phyloP scores from a whole-genome alignment of 2,888 invertebrate species.

The Calliphora vomitoria region DNA sequence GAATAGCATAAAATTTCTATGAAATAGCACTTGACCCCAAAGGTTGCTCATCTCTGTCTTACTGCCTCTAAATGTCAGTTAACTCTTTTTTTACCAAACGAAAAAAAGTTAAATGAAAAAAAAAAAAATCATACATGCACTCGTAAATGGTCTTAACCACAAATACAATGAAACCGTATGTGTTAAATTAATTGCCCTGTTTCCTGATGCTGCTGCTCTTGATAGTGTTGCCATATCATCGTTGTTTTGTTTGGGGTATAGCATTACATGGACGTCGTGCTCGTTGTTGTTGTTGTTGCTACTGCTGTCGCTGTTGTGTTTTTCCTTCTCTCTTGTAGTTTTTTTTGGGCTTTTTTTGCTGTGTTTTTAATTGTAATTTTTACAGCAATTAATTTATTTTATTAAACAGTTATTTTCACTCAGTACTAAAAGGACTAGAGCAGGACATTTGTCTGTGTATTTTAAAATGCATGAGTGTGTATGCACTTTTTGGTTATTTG shows the following conservation, averaged over 20 bases:
- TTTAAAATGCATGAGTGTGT: slow-evolving; percentile 5
- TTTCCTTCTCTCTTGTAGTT: slow-evolving; percentile 14
- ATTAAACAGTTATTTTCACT: slow-evolving; percentile 74
- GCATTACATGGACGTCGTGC: slow-evolving; percentile 15
- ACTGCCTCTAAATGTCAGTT: slow-evolving; percentile 49
- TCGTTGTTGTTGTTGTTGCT: slow-evolving; percentile 24
- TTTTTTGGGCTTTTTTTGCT: slow-evolving; percentile 25
- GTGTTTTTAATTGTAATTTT: slow-evolving; percentile 73
- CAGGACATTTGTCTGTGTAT: slow-evolving; percentile 8
- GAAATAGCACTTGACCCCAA: background rate
- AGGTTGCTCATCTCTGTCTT: slow-evolving; percentile 31
- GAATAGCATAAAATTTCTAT: too few species aligned
- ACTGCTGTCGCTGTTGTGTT: slow-evolving; percentile 56
- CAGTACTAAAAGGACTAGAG: slow-evolving; percentile 30
- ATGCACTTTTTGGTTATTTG: slow-evolving; percentile 11
- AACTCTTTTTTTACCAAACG: slow-evolving; percentile 13
- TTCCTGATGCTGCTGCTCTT: slow-evolving; percentile 64
- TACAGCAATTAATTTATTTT: slow-evolving; percentile 75
- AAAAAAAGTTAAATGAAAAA: slow-evolving; percentile 41
- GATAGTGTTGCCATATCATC: slow-evolving; percentile 69
- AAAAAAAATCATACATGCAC: slow-evolving; percentile 54
- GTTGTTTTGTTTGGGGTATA: slow-evolving; percentile 50
- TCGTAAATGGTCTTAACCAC: slow-evolving; percentile 78
- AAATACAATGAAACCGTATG: slow-evolving; percentile 80
- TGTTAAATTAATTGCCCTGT: slow-evolving; percentile 81